phyloP scores from a whole-genome alignment of 2,888 invertebrate genomes.

The Microctonus aethiopoides region DNA sequence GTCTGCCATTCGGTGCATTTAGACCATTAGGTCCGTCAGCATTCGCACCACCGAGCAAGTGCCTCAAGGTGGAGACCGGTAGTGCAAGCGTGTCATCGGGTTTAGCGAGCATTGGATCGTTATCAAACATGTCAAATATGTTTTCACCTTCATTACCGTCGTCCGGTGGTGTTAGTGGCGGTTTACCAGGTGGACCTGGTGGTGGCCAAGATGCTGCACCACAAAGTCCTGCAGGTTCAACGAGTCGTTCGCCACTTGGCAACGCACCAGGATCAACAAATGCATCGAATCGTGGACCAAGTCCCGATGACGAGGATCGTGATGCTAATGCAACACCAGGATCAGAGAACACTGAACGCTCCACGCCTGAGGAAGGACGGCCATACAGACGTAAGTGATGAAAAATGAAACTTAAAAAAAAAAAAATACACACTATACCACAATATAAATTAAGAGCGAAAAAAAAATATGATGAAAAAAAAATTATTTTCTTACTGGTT shows the following conservation, averaged over 20 bases:
- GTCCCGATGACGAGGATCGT: constrained; percentile 64
- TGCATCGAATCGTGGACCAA: constrained; percentile 55
- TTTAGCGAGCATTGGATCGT: constrained; percentile 60
- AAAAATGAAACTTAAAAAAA: background rate
- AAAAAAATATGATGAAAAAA: background rate
- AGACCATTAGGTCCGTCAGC: constrained; percentile 75
- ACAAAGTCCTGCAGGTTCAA: constrained; percentile 63
- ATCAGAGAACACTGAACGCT: constrained; percentile 68
- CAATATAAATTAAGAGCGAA: background rate
- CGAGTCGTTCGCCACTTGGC: constrained; percentile 62
- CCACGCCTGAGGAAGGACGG: constrained; percentile 68
- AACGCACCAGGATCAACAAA: constrained; percentile 44
- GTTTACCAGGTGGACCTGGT: constrained; percentile 42
- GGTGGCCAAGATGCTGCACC: constrained; percentile 56
- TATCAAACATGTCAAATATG: constrained; percentile 65
- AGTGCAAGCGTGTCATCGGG: constrained; percentile 56
- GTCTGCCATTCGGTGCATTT: constrained; percentile 73
- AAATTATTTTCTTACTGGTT: background rate
- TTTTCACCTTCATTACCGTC: constrained; percentile 61
- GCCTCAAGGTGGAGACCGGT: constrained; percentile 66
- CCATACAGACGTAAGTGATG: constrained; percentile 66
- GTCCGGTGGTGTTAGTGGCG: constrained; percentile 53
- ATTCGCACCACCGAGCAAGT: constrained; percentile 77
- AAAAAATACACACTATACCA: background rate
- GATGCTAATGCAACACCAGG: constrained; percentile 67